Conservation (phyloP, 2,797 vertebrate genomes). For the Prunella strophiata region DNA sequence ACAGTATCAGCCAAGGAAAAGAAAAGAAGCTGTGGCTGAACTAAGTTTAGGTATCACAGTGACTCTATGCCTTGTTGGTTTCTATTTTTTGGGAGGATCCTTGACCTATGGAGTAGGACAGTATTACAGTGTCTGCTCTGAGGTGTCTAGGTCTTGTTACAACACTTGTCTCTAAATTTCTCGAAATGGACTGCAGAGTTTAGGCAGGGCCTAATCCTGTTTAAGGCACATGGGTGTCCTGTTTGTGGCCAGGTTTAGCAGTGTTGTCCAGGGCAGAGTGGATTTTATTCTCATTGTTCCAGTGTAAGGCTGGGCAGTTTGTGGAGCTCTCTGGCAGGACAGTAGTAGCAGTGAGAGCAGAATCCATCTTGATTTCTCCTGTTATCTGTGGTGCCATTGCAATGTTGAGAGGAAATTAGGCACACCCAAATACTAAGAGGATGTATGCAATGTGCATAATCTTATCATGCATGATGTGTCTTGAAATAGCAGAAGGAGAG, state of each 20-base stretch:
- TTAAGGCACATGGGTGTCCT: neutral
- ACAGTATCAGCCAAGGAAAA: neutral
- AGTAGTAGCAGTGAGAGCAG: neutral
- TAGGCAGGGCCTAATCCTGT: neutral
- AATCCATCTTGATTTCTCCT: neutral
- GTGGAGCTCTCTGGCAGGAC: neutral
- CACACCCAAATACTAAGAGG: neutral
- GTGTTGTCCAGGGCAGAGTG: neutral
- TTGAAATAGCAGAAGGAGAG: neutral
- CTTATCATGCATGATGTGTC: neutral
- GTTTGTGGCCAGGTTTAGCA: neutral
- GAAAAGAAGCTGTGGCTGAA: neutral
- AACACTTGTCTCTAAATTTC: neutral
- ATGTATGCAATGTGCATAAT: neutral
- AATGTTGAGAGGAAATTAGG: neutral
- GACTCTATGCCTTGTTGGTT: neutral
- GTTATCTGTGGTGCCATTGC: neutral
- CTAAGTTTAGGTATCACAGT: neutral
- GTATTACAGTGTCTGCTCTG: neutral
- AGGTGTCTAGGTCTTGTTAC: neutral
- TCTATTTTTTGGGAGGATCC: neutral
- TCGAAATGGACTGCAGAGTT: neutral
- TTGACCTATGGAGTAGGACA: neutral
- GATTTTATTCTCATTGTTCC: neutral
- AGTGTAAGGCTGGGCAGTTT: neutral